Conservation (phyloP, 2,113 vertebrate genomes). For the Bagarius yarrelli region DNA sequence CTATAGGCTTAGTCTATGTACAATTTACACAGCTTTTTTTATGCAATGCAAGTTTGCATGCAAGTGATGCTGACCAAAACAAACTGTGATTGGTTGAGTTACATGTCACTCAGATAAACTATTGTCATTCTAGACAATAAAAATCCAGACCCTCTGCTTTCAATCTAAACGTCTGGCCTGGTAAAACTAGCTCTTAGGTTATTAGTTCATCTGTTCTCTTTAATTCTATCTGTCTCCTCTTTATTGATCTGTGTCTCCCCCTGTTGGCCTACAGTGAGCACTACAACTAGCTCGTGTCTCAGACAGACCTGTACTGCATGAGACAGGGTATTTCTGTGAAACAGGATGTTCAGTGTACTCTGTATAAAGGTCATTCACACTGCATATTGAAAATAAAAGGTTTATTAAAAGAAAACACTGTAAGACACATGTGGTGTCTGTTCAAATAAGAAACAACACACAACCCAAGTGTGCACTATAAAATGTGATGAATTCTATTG, state of each 20-base stretch:
- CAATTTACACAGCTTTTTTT: no score
- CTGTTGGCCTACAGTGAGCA: slow-evolving; percentile 1
- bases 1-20: no score
- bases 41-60: no score
- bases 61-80: no score
- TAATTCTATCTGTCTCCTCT: no score
- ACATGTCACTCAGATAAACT: no score
- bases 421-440: not conserved
- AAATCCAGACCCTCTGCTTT: no score
- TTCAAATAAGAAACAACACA: not conserved
- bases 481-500: not conserved
- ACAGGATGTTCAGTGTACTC: not conserved
- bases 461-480: not conserved
- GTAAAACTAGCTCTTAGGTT: no score
- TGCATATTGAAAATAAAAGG: not conserved
- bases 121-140: no score
- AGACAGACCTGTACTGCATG: not conserved
- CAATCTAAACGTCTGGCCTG: no score
- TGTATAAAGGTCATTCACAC: not conserved
- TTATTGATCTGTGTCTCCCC: slow-evolving; percentile 34
- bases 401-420: not conserved
- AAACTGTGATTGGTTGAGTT: no score
- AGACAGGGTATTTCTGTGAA: not conserved
- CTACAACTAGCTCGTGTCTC: not conserved
- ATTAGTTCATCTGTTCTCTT: not conserved